A percentile compares a stretch with the other conserved stretches of the same genome.
These are phyloP conservation scores for Australoheros facetus DNA, from an alignment of 2,797 vertebrate genomes.

Conservation along the genomic window DNA sequence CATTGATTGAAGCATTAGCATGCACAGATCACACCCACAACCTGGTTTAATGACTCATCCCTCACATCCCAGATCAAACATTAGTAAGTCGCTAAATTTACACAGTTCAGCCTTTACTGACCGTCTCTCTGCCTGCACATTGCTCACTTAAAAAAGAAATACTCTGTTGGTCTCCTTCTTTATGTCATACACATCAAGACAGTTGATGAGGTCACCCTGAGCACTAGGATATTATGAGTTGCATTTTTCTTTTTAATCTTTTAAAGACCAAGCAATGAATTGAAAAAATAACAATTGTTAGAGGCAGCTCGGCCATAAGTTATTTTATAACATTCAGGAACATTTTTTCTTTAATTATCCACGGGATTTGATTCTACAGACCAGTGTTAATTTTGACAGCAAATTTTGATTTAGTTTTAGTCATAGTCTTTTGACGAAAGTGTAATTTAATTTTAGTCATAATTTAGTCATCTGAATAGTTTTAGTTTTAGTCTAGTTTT, in stretches of 20 bases:
- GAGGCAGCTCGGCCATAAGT: not conserved
- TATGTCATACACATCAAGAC: not conserved
- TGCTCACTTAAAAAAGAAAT: conserved; percentile 18
- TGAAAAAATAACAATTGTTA: not conserved
- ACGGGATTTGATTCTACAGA: not conserved
- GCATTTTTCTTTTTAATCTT: not conserved
- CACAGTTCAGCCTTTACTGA: conserved; percentile 23
- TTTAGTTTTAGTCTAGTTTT: too few relatives aligned
- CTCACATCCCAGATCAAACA: conserved; percentile 47
- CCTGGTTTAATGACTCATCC: conserved; percentile 34
- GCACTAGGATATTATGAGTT: not conserved
- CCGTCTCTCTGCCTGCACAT: conserved; percentile 22
- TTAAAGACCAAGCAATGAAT: not conserved
- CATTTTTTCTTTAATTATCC: not conserved
- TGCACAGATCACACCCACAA: conserved; percentile 32
- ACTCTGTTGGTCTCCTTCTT: conserved; percentile 35
- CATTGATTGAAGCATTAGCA: not conserved
- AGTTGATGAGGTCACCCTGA: not conserved
- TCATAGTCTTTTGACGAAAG: too few relatives aligned
- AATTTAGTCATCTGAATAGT: too few relatives aligned
- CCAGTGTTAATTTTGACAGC: too few relatives aligned
- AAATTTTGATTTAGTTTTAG: too few relatives aligned
- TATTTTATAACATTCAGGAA: not conserved
- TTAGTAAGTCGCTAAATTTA: conserved; percentile 18
- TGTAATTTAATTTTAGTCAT: too few relatives aligned